Conservation (phyloP, 2,113 vertebrate species). For the Vidua macroura region DNA sequence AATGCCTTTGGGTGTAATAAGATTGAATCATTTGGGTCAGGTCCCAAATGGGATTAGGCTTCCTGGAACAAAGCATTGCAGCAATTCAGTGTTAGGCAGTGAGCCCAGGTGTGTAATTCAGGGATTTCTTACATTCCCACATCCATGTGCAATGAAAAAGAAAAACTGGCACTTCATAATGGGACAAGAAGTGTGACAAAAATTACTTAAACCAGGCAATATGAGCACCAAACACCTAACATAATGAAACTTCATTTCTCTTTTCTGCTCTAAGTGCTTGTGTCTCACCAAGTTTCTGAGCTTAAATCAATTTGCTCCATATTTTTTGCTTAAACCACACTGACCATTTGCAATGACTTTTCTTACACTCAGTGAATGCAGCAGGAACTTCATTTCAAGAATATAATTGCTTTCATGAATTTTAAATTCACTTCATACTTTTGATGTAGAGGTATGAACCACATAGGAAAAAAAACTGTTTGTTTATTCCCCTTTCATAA, state of each 20-base stretch:
- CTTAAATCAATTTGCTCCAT: background rate
- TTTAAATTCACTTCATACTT: background rate
- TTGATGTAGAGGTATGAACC: background rate
- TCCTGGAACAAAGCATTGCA: background rate
- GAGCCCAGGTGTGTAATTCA: constrained; percentile 27
- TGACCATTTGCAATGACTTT: background rate
- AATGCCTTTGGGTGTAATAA: background rate
- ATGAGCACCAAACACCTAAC: background rate
- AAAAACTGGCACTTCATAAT: background rate
- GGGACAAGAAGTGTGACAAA: background rate
- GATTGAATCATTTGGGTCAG: constrained; percentile 19
- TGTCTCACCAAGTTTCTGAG: background rate
- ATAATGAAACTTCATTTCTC: background rate
- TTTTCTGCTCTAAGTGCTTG: background rate
- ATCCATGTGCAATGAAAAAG: background rate
- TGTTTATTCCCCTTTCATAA: background rate
- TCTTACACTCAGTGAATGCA: background rate
- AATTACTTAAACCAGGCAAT: background rate
- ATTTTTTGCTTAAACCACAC: background rate
- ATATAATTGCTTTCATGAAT: background rate
- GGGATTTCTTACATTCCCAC: background rate
- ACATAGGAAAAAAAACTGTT: background rate
- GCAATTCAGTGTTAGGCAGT: background rate
- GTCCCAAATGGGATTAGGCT: constrained; percentile 26
- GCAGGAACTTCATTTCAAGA: background rate